These are phyloP conservation scores for Sander lucioperca DNA, from an alignment of 2,113 vertebrate species.

Conservation along the genomic window DNA sequence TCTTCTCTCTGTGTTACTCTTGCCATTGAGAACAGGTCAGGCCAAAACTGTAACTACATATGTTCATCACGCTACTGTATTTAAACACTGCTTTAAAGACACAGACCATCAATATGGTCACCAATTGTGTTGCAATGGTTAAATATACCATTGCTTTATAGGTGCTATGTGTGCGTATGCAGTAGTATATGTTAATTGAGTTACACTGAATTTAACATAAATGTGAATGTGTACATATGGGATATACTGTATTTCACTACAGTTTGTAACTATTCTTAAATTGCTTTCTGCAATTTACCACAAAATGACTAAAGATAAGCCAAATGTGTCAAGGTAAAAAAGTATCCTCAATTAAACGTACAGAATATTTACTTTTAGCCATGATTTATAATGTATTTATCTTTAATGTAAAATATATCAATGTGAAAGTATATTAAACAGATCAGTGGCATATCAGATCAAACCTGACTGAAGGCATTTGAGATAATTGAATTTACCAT, in stretches of 20 bases:
- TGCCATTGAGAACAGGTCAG: slow-evolving; percentile 56
- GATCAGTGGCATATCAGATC: neutral
- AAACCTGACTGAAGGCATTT: neutral
- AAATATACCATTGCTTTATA: slow-evolving; percentile 20
- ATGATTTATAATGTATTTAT: neutral
- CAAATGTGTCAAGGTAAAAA: neutral
- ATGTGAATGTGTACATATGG: neutral
- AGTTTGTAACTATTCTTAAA: neutral
- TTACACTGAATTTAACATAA: neutral
- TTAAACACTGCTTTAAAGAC: slow-evolving; percentile 58
- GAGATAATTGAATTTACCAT: neutral
- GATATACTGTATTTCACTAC: neutral
- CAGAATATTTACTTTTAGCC: neutral
- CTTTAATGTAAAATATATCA: neutral
- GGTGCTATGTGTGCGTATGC: neutral
- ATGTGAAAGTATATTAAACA: neutral
- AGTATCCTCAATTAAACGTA: neutral
- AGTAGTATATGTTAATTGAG: neutral
- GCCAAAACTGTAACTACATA: slow-evolving; percentile 71
- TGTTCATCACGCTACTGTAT: slow-evolving; percentile 56
- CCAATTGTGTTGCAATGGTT: slow-evolving; percentile 3
- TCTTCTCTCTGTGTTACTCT: slow-evolving; percentile 65
- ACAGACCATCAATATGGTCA: neutral
- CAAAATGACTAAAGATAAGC: slow-evolving; percentile 5
- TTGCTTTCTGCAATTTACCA: neutral